Percentiles rank a stretch among this genome's conserved stretches.
These are phyloP conservation scores for Pagetopsis macropterus DNA, from an alignment of 2,797 vertebrate genomes.

Conservation along the genomic window DNA sequence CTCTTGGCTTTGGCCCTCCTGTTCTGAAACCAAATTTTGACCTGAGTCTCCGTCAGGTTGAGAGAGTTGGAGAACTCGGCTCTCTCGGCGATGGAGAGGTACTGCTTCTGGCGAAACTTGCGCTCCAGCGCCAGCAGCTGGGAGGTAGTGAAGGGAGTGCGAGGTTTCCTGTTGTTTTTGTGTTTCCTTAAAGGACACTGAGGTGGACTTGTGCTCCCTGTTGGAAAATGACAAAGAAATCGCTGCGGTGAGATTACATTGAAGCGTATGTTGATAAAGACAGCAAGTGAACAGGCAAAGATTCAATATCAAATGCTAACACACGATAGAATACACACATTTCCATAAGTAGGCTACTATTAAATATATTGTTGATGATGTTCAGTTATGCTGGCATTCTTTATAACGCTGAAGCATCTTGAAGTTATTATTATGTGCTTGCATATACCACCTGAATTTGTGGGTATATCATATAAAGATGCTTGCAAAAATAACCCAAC, in stretches of 20 bases:
- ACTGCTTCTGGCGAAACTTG: conserved; percentile 90
- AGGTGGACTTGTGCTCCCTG: conserved; percentile 85
- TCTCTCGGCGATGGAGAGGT: conserved; percentile 89
- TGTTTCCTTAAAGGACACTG: conserved; percentile 87
- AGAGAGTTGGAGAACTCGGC: conserved; percentile 89
- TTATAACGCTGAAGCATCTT: neutral
- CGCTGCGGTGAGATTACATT: conserved; percentile 10
- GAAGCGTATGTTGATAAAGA: neutral
- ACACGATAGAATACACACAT: neutral
- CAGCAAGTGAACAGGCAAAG: neutral
- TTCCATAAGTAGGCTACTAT: neutral
- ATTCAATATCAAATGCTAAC: neutral
- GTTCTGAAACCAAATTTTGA: conserved; percentile 92
- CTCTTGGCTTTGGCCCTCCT: conserved; percentile 89
- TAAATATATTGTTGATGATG: neutral
- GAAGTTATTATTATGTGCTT: neutral
- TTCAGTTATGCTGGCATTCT: neutral
- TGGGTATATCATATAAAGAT: neutral
- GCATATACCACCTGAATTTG: neutral
- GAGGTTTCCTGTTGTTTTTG: conserved; percentile 90
- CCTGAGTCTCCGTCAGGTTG: conserved; percentile 89
- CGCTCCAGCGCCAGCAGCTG: conserved; percentile 89
- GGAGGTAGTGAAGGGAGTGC: conserved; percentile 90
- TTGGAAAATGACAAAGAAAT: neutral
- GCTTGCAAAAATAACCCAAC: neutral